Base-by-base conservation (phyloP, 2,797 vertebrate genomes). In the Sebastes alutus region DNA sequence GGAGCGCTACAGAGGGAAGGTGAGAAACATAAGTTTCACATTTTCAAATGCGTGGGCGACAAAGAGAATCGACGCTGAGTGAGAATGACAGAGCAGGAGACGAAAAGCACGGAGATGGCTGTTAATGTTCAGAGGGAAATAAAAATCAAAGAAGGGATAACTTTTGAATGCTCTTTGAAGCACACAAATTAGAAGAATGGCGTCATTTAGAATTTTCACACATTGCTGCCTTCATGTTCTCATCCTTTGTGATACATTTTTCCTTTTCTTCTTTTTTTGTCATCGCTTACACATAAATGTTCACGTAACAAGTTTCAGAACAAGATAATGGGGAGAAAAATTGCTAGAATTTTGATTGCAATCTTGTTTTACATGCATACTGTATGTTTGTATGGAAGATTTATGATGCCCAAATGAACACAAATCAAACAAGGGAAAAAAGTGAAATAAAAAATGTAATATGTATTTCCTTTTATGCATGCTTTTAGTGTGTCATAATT, bases 161-260 rank as follows among this genome's bases (percentile, higher is more conserved):
- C 72, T 79, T 87, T 72, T 80, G 70, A 90, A 92, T 84, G 80
- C 89, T 85, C 77, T 88, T 92, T 93, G 84, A 93, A 82, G 86
- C 54, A 7, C 32, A 56, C 18, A 56, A 90, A 90, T 89, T 52
- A 88, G 72, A 88, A 83, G 80, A 87, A 86, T 77, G 75, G 56
- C 71, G 42, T 80, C 67, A 49, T 81, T 89, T 89, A 72, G 35
- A 82, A 67, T 78, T 75, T 66, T 33, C 72, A 63, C 54, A 27
- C 20, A 25, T 35, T 38, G 3, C 25, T 54, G 59, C 70, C 42
- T 80, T 86, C 78, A 73, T 32, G 70, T 66, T 74, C 49, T 35
- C 64, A 66, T 65, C 75, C 61, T 86, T 87, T 82, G 46, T 81
- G 73, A 88, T 88, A 0, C 55, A 75, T 84, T 75, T 88, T 91